Conservation (phyloP, 2,797 vertebrate genomes). For the Falco berigora region DNA sequence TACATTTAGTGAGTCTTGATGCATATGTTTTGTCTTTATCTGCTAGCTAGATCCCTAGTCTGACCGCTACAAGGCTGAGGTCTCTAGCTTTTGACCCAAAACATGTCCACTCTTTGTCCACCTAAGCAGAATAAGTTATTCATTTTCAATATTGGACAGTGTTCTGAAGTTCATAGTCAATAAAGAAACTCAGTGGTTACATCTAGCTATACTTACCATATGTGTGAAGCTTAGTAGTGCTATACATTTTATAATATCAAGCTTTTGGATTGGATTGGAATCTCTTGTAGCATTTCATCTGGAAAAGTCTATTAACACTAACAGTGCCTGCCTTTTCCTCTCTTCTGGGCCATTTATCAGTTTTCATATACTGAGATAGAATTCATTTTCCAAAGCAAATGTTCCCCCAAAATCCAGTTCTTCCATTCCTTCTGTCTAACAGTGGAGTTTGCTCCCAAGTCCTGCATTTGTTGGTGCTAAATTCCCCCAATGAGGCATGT, state of each 20-base stretch:
- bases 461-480: neutral
- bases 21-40: too few relatives aligned
- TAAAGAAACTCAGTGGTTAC: neutral
- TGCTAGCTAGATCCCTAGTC: neutral
- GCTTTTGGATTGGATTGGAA: neutral
- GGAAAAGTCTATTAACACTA: neutral
- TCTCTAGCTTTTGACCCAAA: neutral
- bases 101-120: neutral
- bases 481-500: neutral
- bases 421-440: neutral
- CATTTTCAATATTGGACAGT: neutral
- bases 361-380: fast-evolving
- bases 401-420: neutral
- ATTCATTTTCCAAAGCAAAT: neutral
- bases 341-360: neutral
- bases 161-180: neutral
- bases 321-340: neutral
- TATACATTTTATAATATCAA: neutral
- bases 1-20: neutral
- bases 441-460: neutral
- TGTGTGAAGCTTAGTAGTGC: neutral
- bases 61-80: neutral
- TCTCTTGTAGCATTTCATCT: neutral
- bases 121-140: neutral
- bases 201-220: neutral